Base-by-base conservation (phyloP, 2,797 vertebrate genomes). In the Muscicapa comitata region DNA sequence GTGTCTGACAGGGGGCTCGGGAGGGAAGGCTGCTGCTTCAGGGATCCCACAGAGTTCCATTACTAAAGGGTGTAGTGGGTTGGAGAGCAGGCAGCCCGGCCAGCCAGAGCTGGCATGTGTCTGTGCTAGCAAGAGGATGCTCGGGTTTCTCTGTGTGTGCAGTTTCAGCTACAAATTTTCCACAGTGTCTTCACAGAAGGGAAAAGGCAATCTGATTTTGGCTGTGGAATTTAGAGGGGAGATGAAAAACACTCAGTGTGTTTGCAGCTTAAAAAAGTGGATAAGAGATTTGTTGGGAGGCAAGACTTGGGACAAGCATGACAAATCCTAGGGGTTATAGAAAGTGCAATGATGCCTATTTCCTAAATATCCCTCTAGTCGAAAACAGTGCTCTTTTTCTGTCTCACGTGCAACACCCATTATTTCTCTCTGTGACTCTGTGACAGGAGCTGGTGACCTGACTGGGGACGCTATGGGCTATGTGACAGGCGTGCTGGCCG, bases 391-490 rank as follows among this genome's bases (percentile, higher is more conserved):
- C 42, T 78, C 16, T 61, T 23, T 48, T 70, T 82, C 42, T 50
- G 17, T 53, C 53, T 80, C n/a, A 3, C 1, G 0, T 71, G 33
- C 31, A 40, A 89, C 87, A 81, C 4, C 11, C n/a, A 2, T 65
- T 66, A 24, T 87, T 83, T 91, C 51, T 86, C 45, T 86, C 71
- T 94, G 68, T 93, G 57, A 65, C 68, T 94, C 50, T 79, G 65
- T 5, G 4, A 65, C 98, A 99, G 99, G 99, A 93, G 99, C 99
- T 2, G 99, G 99, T 23, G 99, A 99, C 95, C 98, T 99, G 89
- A 99, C 98, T 0, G 99, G 99, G 4, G 99, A 99, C 80, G 98
- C 98, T 11, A 97, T 99, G n/a, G 99, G 99, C 38, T 99, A 99
- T 53, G 98, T 99, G 77, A 99, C 99, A 0, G 99, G 99, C 0